Percentiles rank a stretch among this genome's conserved stretches.
Conservation (phyloP, 2,888 invertebrate genomes). For the Hemicrepidius hirtus region DNA sequence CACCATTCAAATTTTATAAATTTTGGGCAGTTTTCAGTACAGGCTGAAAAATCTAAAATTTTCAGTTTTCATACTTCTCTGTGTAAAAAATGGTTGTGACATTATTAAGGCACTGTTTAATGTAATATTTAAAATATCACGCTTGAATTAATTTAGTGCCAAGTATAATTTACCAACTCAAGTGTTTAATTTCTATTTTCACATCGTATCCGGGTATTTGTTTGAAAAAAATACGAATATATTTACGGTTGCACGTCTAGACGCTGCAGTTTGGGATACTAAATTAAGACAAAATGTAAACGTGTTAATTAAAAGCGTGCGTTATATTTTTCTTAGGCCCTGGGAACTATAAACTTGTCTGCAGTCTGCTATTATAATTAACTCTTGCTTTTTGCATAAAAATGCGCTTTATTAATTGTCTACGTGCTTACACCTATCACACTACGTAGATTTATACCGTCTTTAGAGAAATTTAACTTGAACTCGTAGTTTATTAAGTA, state of each 20-base stretch:
- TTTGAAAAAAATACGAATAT: neutral
- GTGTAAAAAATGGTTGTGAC: too few relatives aligned
- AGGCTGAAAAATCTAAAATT: too few relatives aligned
- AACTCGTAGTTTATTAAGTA: too few relatives aligned
- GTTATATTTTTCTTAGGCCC: constrained; percentile 56
- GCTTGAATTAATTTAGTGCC: constrained; percentile 23
- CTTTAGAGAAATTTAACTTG: constrained; percentile 49
- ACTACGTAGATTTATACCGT: constrained; percentile 46
- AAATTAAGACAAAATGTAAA: constrained; percentile 59
- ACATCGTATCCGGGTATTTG: neutral
- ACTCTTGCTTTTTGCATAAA: constrained; percentile 52
- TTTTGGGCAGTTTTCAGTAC: too few relatives aligned
- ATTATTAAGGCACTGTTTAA: too few relatives aligned
- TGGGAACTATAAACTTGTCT: constrained; percentile 54
- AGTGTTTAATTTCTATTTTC: constrained; percentile 20
- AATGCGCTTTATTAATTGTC: constrained; percentile 52
- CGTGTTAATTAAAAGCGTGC: constrained; percentile 62
- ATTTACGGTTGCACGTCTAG: constrained; percentile 45
- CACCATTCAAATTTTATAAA: too few relatives aligned
- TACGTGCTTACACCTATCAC: constrained; percentile 50
- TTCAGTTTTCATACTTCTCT: too few relatives aligned
- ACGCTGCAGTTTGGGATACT: constrained; percentile 53
- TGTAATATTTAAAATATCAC: constrained; percentile 16
- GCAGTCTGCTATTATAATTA: constrained; percentile 51
- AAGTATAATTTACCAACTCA: constrained; percentile 8